Evolutionary conservation across 2,888 invertebrate species (phyloP).

Genomic region (Calliphora vomitoria): DNA sequence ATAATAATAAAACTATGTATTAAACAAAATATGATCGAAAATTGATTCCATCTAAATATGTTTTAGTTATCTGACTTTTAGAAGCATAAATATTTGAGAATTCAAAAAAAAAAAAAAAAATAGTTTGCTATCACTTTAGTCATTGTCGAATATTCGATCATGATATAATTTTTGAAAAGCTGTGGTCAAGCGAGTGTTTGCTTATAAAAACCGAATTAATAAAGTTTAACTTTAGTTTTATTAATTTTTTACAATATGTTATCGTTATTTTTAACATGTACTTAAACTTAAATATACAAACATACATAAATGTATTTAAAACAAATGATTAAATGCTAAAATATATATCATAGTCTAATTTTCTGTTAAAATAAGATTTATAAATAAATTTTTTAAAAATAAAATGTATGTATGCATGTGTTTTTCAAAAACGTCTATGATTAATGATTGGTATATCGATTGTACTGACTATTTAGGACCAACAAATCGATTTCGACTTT

Average conservation of each 20-base stretch:
- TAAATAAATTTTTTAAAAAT: conserved; percentile 33
- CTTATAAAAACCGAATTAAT: conserved; percentile 3
- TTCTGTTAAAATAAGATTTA: conserved; percentile 41
- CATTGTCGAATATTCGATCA: too few relatives aligned
- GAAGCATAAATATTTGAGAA: too few relatives aligned
- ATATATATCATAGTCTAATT: conserved; percentile 55
- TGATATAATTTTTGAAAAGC: not conserved
- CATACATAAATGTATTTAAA: not conserved
- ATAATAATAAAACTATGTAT: too few relatives aligned
- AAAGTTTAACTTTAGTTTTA: conserved; percentile 45
- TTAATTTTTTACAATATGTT: conserved; percentile 19
- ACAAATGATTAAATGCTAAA: conserved; percentile 10
- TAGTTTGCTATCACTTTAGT: too few relatives aligned
- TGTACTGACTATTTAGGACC: too few relatives aligned
- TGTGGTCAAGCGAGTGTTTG: conserved; percentile 32
- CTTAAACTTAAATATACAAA: conserved; percentile 10
- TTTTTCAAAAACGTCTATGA: not conserved
- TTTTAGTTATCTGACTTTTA: too few relatives aligned
- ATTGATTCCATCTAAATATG: too few relatives aligned
- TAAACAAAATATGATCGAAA: too few relatives aligned
- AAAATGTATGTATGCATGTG: not conserved
- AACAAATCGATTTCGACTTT: too few relatives aligned
- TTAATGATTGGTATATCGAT: too few relatives aligned
- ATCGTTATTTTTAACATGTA: conserved; percentile 36
- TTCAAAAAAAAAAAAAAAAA: too few relatives aligned